A percentile compares a stretch with the other conserved stretches of the same genome.
Conservation (phyloP, 1,140 invertebrate species). For the Delia radicum region DNA sequence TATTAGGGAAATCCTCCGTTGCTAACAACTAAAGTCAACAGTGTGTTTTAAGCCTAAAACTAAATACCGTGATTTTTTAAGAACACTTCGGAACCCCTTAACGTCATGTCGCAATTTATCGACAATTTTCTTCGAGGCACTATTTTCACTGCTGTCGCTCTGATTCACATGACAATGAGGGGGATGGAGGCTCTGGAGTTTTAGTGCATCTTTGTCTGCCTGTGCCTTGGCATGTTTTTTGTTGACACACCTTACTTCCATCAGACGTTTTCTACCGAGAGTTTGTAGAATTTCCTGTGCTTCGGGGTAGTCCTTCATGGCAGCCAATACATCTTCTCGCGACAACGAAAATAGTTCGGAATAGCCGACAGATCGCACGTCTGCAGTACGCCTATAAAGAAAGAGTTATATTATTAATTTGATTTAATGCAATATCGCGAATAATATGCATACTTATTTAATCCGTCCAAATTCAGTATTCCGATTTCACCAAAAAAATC, state of each 20-base stretch:
- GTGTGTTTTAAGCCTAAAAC: not conserved
- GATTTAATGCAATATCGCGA: not conserved
- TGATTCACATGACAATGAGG: conserved; percentile 57
- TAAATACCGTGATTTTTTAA: conserved; percentile 62
- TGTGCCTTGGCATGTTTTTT: conserved; percentile 51
- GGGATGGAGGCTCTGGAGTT: conserved; percentile 38
- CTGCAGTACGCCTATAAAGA: conserved; percentile 80
- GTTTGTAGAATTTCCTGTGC: conserved; percentile 91
- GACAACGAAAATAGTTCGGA: conserved; percentile 94
- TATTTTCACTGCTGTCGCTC: conserved; percentile 65
- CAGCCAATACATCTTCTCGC: conserved; percentile 89
- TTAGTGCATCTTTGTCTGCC: conserved; percentile 45
- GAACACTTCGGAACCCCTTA: conserved; percentile 70
- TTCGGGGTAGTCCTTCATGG: conserved; percentile 96
- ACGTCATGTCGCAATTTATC: conserved; percentile 81
- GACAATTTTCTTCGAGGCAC: conserved; percentile 72
- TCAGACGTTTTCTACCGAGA: conserved; percentile 81
- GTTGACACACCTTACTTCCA: conserved; percentile 70
- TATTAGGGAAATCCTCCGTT: no score
- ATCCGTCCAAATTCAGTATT: conserved; percentile 91
- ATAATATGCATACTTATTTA: conserved; percentile 77
- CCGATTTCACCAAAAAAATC: conserved; percentile 98
- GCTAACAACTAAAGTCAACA: not conserved
- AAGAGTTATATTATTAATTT: not conserved
- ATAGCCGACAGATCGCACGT: conserved; percentile 93